phyloP scores from a whole-genome alignment of 2,888 invertebrate genomes.

The Empis livida region DNA sequence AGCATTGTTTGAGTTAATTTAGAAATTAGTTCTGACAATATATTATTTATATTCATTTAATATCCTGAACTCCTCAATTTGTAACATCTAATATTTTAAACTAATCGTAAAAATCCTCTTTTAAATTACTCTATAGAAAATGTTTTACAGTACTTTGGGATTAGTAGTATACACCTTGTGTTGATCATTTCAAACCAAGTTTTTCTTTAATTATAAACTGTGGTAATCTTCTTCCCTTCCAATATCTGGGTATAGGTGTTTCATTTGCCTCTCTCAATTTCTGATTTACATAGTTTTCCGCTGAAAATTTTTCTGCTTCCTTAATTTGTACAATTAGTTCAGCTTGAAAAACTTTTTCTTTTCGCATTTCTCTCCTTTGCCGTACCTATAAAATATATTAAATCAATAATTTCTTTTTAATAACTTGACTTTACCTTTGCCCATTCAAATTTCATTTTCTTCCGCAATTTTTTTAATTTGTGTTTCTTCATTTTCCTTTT shows the following conservation, averaged over 20 bases:
- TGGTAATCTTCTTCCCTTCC: constrained; percentile 50
- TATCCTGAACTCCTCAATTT: too few relatives aligned
- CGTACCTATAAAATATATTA: constrained; percentile 39
- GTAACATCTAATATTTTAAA: too few relatives aligned
- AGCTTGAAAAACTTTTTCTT: constrained; percentile 67
- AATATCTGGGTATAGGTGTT: constrained; percentile 41
- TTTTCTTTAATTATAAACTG: constrained; percentile 54
- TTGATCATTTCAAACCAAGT: constrained; percentile 45
- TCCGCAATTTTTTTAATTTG: constrained; percentile 64
- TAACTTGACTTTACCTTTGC: constrained; percentile 41
- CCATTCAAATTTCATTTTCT: constrained; percentile 64
- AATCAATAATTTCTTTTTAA: background rate
- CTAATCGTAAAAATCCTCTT: too few relatives aligned
- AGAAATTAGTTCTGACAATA: too few relatives aligned
- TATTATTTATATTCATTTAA: too few relatives aligned
- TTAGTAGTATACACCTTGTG: too few relatives aligned
- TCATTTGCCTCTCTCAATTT: constrained; percentile 49
- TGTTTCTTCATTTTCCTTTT: constrained; percentile 79
- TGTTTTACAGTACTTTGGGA: too few relatives aligned
- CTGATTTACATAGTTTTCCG: constrained; percentile 54
- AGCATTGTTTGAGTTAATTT: too few relatives aligned
- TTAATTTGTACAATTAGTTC: constrained; percentile 53
- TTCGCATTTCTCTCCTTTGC: constrained; percentile 54
- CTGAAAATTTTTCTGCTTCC: constrained; percentile 61
- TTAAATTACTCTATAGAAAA: too few relatives aligned